Evolutionary conservation across 92 coral and sea anemone genomes (phyloP).

Genomic region (Paragorgia papillata): DNA sequence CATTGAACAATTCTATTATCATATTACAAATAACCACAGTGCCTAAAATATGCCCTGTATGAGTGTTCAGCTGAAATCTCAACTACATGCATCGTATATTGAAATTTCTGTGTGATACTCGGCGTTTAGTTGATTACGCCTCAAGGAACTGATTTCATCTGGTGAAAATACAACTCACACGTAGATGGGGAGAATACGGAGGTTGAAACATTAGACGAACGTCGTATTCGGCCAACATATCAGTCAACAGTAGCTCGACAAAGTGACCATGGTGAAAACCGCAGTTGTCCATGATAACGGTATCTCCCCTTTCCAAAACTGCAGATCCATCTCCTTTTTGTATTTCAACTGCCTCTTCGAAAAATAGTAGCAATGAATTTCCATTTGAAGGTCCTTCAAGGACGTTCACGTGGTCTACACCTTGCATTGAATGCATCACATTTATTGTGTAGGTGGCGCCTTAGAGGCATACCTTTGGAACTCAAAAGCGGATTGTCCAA

Average conservation of each 20-base stretch:
- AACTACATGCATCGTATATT: constrained; percentile 42
- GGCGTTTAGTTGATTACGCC: constrained; percentile 50
- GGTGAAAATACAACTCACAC: constrained; percentile 52
- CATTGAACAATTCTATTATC: too few relatives aligned
- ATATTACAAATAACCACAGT: constrained; percentile 31
- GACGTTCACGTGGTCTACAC: constrained; percentile 53
- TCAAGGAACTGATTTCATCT: constrained; percentile 47
- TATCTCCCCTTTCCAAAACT: constrained; percentile 56
- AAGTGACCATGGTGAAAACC: constrained; percentile 67
- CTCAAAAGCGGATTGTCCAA: constrained; percentile 54
- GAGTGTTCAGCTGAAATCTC: constrained; percentile 50
- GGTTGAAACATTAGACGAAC: constrained; percentile 62
- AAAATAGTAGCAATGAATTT: too few relatives aligned
- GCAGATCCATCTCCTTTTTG: too few relatives aligned
- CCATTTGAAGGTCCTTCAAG: constrained; percentile 61
- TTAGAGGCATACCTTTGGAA: constrained; percentile 68
- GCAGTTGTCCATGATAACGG: constrained; percentile 68
- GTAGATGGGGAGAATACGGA: constrained; percentile 66
- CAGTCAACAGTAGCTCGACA: constrained; percentile 53
- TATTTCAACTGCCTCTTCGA: constrained; percentile 54
- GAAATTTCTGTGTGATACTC: constrained; percentile 53
- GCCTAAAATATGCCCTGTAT: constrained; percentile 46
- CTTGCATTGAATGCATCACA: constrained; percentile 58
- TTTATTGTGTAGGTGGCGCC: constrained; percentile 59
- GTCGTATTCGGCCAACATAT: constrained; percentile 50